phyloP scores from a whole-genome alignment of 2,797 vertebrate genomes.

The Pseudomugil gertrudae region DNA sequence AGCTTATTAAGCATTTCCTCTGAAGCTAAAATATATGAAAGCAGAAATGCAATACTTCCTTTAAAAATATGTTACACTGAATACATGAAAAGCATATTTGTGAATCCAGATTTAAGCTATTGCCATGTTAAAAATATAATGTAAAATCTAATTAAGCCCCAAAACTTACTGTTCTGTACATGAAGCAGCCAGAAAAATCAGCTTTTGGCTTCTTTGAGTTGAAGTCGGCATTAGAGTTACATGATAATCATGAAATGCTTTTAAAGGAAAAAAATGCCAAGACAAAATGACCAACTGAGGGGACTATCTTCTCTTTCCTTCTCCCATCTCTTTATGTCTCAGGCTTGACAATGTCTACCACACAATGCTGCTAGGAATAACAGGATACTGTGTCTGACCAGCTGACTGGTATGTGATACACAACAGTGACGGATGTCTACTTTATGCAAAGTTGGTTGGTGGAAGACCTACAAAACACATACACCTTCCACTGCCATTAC shows the following conservation, averaged over 20 bases:
- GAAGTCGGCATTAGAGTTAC: slow-evolving; percentile 20
- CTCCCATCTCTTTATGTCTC: slow-evolving; percentile 20
- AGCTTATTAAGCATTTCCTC: not conserved
- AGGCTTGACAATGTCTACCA: slow-evolving; percentile 48
- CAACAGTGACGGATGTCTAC: slow-evolving; percentile 71
- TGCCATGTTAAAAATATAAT: slow-evolving; percentile 47
- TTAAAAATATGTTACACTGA: slow-evolving; percentile 25
- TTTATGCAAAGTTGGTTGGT: slow-evolving; percentile 61
- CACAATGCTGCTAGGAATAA: slow-evolving; percentile 49
- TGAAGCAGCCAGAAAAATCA: slow-evolving; percentile 22
- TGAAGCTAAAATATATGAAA: slow-evolving; percentile 29
- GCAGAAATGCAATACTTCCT: slow-evolving; percentile 28
- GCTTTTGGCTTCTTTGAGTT: slow-evolving; percentile 23
- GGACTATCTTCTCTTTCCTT: slow-evolving; percentile 31
- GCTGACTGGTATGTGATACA: slow-evolving; percentile 65
- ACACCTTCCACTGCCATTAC: slow-evolving; percentile 72
- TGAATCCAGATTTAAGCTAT: slow-evolving; percentile 65
- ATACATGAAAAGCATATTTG: slow-evolving; percentile 45
- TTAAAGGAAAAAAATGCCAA: slow-evolving; percentile 21
- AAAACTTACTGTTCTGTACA: slow-evolving; percentile 32
- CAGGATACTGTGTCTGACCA: slow-evolving; percentile 51
- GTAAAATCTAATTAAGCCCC: slow-evolving; percentile 38
- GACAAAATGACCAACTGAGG: slow-evolving; percentile 43
- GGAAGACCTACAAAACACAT: slow-evolving; percentile 74
- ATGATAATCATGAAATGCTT: slow-evolving; percentile 32